Base-by-base conservation (phyloP, 2,888 invertebrate species). In the Scaeva pyrastri region DNA sequence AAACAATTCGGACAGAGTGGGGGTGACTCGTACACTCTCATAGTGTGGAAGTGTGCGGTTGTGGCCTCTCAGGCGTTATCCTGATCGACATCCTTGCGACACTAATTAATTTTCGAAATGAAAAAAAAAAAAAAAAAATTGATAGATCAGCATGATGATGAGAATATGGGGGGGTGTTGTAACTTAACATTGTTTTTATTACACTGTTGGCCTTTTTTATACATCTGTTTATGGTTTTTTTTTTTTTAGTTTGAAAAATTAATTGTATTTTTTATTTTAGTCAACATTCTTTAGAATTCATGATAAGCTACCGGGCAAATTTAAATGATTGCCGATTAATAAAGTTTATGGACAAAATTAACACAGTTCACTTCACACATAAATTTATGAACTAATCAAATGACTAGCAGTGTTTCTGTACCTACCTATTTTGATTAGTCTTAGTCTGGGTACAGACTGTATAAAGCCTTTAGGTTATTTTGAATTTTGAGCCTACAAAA, bases 101-200 rank as follows among this genome's bases (percentile, higher is more conserved):
- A 74, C 70, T 78, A 84, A 84, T 84, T 84, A 84, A 84, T 84
- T 79, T 74, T 71, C 70, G 43, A 74, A 84, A 74, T 71, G 64
- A 74, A 78, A 70, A 71, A 41, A 62, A 74, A 84, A 74, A 66
- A 64, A 74, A 78, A 70, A 71, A 41, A 62, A 48, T 56, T 7
- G 56, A 70, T 74, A 79, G 48, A n/a, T 19, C 36, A 41, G 31
- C 31, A 31, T 26, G 12, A n/a, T n/a, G 31, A 31, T 31, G 31
- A 12, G 14, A 2, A 14, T 21, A 21, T 12, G 23, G 50, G 23
- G 14, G 21, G 41, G 56, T 77, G 62, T 48, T 77, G 21, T 55
- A 52, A 45, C 14, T 10, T 19, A 36, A 52, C 12, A 43, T 41
- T 55, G 26, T n/a, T 55, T 31, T 11, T 5, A 0, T 11, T 5